Evolutionary conservation across 2,888 invertebrate genomes (phyloP).

Genomic region (Teleogryllus oceanicus): DNA sequence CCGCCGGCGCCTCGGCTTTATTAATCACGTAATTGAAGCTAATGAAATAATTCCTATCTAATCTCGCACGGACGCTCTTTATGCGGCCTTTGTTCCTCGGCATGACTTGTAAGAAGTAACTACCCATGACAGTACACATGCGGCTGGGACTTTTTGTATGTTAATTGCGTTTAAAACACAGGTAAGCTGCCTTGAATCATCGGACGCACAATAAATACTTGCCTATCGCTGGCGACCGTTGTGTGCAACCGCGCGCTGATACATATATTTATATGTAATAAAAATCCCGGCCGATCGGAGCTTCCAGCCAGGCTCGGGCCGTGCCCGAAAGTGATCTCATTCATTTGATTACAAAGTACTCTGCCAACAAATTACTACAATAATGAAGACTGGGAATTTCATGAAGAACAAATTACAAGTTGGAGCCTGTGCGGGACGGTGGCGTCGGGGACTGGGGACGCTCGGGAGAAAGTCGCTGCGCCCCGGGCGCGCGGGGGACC

Average conservation of each 20-base stretch:
- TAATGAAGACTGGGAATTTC: constrained; percentile 3
- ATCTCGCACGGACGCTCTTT: background rate
- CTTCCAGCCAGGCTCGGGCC: background rate
- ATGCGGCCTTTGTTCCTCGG: background rate
- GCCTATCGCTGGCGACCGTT: background rate
- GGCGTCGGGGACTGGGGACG: background rate
- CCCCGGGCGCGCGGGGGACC: background rate
- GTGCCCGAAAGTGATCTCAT: background rate
- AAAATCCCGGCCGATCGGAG: background rate
- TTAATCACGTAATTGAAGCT: constrained; percentile 8
- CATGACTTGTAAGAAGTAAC: background rate
- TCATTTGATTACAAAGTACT: background rate
- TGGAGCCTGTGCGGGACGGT: background rate
- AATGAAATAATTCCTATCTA: constrained; percentile 18
- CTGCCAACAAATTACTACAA: background rate
- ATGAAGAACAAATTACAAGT: constrained; percentile 7
- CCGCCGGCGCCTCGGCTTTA: background rate
- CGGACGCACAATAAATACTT: background rate
- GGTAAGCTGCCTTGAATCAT: constrained; percentile 9
- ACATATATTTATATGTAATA: constrained; percentile 8
- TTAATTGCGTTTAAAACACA: background rate
- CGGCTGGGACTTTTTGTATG: constrained; percentile 5
- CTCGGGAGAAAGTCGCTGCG: background rate
- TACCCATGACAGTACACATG: background rate
- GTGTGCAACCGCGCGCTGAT: background rate